Percentiles rank a stretch among this genome's conserved stretches.
phyloP scores from a whole-genome alignment of 2,113 vertebrate species.

The Platichthys flesus region DNA sequence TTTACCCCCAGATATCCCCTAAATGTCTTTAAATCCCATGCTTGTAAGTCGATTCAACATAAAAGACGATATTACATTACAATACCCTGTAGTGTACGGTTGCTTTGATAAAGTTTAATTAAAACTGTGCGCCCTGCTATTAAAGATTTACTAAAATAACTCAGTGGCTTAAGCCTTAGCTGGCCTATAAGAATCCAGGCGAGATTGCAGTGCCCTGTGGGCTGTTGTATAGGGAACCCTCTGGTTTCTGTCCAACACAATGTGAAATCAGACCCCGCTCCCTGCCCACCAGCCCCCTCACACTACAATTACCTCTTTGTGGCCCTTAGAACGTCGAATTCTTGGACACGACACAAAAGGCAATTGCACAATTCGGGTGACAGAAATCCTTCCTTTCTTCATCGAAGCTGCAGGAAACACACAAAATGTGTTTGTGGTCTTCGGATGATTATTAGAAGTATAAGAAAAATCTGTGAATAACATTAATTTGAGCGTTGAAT shows the following conservation, averaged over 20 bases:
- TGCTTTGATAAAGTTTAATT: constrained; percentile 12
- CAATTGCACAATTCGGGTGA: constrained; percentile 61
- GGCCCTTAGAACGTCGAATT: constrained; percentile 68
- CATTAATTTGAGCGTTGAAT: neutral
- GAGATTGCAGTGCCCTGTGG: constrained; percentile 45
- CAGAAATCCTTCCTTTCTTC: constrained; percentile 45
- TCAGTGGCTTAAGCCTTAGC: constrained; percentile 51
- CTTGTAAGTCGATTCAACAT: neutral
- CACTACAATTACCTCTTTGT: constrained; percentile 79
- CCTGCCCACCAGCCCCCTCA: constrained; percentile 56
- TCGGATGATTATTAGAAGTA: neutral
- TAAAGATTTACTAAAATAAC: constrained; percentile 54
- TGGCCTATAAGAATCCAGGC: constrained; percentile 40
- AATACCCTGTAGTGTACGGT: neutral
- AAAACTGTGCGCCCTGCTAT: constrained; percentile 37
- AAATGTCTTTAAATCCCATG: neutral
- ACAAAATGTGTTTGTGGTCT: neutral
- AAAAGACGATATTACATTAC: constrained; percentile 35
- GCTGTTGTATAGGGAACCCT: constrained; percentile 62
- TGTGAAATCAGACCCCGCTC: constrained; percentile 76
- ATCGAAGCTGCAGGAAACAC: constrained; percentile 1
- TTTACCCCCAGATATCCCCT: neutral
- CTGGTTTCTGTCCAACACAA: constrained; percentile 72
- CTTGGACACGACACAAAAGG: constrained; percentile 67
- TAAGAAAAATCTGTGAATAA: neutral